These are phyloP conservation scores for Hipposideros larvatus DNA, from an alignment of 2,797 vertebrate genomes.

Conservation along the genomic window DNA sequence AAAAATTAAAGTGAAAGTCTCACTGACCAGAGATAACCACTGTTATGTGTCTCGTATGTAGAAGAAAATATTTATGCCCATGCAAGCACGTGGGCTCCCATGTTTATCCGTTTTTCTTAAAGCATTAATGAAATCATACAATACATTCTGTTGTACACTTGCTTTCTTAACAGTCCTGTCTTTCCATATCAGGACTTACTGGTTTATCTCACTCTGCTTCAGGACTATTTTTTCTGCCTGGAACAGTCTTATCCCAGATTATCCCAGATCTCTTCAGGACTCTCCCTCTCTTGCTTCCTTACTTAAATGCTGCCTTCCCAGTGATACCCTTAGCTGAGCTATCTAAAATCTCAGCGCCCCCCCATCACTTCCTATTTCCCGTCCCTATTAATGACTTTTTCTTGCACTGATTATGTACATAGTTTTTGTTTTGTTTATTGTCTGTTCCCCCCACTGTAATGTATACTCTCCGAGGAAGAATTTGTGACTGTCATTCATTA, in stretches of 20 bases:
- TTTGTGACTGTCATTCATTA: not conserved
- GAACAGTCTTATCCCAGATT: not conserved
- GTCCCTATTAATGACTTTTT: not conserved
- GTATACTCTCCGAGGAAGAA: not conserved
- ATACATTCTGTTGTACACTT: not conserved
- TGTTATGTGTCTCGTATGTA: not conserved
- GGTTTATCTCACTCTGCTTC: constrained; percentile 12
- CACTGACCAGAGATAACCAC: not conserved
- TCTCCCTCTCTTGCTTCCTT: not conserved
- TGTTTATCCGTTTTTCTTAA: constrained; percentile 14
- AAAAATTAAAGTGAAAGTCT: constrained; percentile 15
- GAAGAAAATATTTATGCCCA: not conserved
- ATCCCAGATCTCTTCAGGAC: not conserved
- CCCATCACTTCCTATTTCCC: not conserved
- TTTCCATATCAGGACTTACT: not conserved
- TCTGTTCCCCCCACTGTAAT: not conserved
- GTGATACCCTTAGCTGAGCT: not conserved
- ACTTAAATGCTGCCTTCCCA: not conserved
- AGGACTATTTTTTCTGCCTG: not conserved
- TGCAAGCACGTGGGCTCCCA: not conserved
- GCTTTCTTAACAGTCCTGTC: constrained; percentile 12
- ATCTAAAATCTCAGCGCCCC: not conserved
- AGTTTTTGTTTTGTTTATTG: constrained; percentile 25
- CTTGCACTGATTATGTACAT: not conserved
- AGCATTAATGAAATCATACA: not conserved